These are phyloP conservation scores for Thymelicus acteon DNA, from an alignment of 2,888 invertebrate species.

Conservation along the genomic window DNA sequence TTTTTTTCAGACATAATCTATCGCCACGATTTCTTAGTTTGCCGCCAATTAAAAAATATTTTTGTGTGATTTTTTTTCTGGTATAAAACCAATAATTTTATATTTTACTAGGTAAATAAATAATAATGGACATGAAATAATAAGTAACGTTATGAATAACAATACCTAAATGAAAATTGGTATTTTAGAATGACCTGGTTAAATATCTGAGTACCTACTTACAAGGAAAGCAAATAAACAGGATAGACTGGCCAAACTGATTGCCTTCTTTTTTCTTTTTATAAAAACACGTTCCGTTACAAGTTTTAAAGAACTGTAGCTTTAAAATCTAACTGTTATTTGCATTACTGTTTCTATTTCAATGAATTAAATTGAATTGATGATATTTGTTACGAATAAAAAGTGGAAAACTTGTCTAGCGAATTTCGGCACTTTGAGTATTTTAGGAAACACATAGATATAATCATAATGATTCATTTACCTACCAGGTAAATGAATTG, in stretches of 20 bases:
- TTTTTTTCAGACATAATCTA: neutral
- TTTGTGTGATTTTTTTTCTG: neutral
- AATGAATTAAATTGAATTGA: neutral
- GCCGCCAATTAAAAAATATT: neutral
- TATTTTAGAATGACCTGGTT: constrained; percentile 1
- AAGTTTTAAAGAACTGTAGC: constrained; percentile 1
- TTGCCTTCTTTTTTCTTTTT: neutral
- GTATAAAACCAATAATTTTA: too few species aligned
- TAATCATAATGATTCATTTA: too few species aligned
- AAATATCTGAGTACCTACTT: neutral
- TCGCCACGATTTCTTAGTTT: neutral
- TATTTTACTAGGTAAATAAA: too few species aligned
- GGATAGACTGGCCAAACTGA: constrained; percentile 1
- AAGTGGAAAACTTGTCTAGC: neutral
- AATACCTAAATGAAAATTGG: too few species aligned
- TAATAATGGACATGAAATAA: too few species aligned
- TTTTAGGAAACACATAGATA: too few species aligned
- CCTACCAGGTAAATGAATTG: too few species aligned
- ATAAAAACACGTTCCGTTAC: constrained; percentile 14
- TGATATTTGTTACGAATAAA: constrained; percentile 32
- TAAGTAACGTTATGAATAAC: too few species aligned
- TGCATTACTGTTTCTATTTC: neutral
- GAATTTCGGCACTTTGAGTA: too few species aligned
- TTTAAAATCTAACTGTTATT: constrained; percentile 4
- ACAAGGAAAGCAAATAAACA: constrained; percentile 8